Evolutionary conservation across 2,888 invertebrate species (phyloP), one percentile per base, ranked within the genome.

Genomic region (Patella caerulea): DNA sequence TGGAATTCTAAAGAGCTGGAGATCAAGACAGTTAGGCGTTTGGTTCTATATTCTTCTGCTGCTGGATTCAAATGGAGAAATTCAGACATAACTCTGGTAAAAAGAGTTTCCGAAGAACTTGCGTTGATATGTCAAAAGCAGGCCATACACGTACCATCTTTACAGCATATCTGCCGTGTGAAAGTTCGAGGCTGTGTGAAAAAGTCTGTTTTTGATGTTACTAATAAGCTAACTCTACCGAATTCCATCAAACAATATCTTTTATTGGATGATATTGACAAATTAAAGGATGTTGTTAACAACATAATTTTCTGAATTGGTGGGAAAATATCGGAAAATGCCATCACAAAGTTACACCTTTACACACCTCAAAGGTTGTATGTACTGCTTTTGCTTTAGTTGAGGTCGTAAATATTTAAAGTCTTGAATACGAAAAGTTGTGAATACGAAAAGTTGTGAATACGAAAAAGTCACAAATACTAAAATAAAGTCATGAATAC

Each of bases 51-150:
- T 56, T 82, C 86, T 17, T 83, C 84, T 19, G 87, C 83, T 11
- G 83, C 85, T 0, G 88, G 88, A 17, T 87, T 87, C 87, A 76
- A 79, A 4, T 88, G 87, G 86, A 73, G 80, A 5, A 56, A 55
- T n/a, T 79, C 79, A 24, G 84, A 86, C 73, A 76, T 87, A 55
- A 76, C 73, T 11, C 83, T 82, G 52, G 86, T 88, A 19, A 80
- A 79, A 56, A 78, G 80, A 54, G 83, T 86, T 5, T 84, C 84
- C 72, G 83, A 84, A 2, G 71, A 74, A 15, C 78, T 87, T 11
- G 84, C 84, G 2, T 79, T 77, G 11, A 87, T 87, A 87, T 86
- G 87, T 76, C 79, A 77, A 19, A 74, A 79, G 34, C 79, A 82
- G 54, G 77, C 78, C 53, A 78, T 76, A 34, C 80, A 78, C 59